phyloP scores from a whole-genome alignment of 2,888 invertebrate species.

The Megalurothrips usitatus region DNA sequence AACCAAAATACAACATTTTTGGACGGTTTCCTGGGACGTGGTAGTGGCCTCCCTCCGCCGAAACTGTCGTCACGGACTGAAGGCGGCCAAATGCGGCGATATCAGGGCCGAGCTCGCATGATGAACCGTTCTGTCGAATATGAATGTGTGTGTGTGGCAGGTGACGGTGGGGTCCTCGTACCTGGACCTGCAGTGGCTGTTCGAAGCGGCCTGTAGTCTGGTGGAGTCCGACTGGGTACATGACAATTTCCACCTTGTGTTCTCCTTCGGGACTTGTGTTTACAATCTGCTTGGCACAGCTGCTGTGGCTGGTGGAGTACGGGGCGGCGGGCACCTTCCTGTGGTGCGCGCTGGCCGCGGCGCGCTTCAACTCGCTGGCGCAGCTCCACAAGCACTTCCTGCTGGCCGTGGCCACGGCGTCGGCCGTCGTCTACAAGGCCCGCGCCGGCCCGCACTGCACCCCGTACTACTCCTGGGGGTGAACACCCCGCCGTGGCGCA shows the following conservation, averaged over 20 bases:
- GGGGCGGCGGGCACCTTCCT: not conserved
- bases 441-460: not conserved
- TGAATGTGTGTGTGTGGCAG: not conserved
- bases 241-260: not conserved
- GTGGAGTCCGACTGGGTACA: not conserved
- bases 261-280: not conserved
- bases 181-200: not conserved
- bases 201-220: not conserved
- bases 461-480: not conserved
- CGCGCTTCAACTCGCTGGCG: constrained; percentile 8
- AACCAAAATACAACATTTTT: no score
- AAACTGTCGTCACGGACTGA: no score
- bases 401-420: not conserved
- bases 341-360: constrained; percentile 22
- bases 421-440: constrained; percentile 3
- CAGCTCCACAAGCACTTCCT: not conserved
- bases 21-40: no score
- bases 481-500: not conserved
- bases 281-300: no score
- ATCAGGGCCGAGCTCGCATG: no score
- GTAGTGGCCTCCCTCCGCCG: no score
- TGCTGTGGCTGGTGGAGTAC: not conserved
- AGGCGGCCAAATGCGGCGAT: no score
- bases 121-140: no score
- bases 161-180: not conserved